Evolutionary conservation across 2,888 invertebrate genomes (phyloP), one percentile per base, ranked within the genome.

Genomic region (Platypus cylindrus): DNA sequence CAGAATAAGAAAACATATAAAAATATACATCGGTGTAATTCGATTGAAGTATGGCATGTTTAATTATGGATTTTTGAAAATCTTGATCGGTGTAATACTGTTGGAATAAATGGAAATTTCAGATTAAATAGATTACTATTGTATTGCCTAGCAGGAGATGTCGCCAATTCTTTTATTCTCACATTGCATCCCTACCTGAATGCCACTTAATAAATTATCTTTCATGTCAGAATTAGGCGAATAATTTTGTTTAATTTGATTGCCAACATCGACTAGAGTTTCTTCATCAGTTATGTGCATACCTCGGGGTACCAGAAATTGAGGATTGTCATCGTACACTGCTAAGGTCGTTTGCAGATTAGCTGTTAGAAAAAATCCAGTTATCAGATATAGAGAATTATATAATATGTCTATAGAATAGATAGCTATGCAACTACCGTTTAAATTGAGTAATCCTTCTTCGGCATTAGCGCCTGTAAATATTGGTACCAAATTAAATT

Each of bases 11-110:
- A 18, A 41, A 41, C n/a, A 38, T 13, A 23, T 41, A 41, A 27
- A 41, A 41, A 17, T 35, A 38, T 13, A 38, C 41, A 3, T 34
- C 26, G 26, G 30, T 38, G 20, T 41, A 27, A 3, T 17, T 12
- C 8, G 41, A 41, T 29, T 35, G 34, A 12, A 41, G 12, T 11
- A 38, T 26, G 7, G 41, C 41, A 25, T 41, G 41, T 14, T 38
- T 41, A 11, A 41, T 41, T 15, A 32, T 14, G 11, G 41, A 37
- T 28, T 41, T 41, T 12, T 41, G 37, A 27, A 41, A 41, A 17
- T 41, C 41, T 8, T 37, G 37, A 2, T 35, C 17, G 16, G 35
- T 38, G 20, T 41, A 38, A 22, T 35, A 41, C 41, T 38, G 22
- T n/a, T n/a, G n/a, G n/a, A n/a, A n/a, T n/a, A n/a, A n/a, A n/a